Evolutionary conservation across 2,888 invertebrate species (phyloP).

Genomic region (Dasypolia templi): DNA sequence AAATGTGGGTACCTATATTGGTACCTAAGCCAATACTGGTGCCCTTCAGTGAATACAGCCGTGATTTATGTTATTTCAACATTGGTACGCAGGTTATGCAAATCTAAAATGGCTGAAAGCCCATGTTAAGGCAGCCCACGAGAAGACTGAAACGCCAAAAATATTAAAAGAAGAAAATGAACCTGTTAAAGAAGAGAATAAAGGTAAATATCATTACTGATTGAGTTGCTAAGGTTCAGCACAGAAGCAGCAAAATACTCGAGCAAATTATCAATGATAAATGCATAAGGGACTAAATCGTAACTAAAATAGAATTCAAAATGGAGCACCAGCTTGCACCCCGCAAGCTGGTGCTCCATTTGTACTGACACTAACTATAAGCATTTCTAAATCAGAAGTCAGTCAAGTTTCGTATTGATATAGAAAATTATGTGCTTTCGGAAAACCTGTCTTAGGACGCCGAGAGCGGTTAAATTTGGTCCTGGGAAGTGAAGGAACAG

Average conservation of each 20-base stretch:
- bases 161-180: slow-evolving; percentile 33
- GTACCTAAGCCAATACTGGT: too few relatives aligned
- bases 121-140: slow-evolving; percentile 84
- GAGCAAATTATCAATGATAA: neutral
- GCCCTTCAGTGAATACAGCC: too few relatives aligned
- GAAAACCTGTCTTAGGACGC: too few relatives aligned
- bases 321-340: neutral
- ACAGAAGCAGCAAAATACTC: neutral
- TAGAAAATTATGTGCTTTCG: too few relatives aligned
- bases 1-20: too few relatives aligned
- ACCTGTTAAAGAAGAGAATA: slow-evolving; percentile 25
- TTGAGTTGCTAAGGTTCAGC: neutral
- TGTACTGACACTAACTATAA: neutral
- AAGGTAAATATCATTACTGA: slow-evolving; percentile 30
- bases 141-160: slow-evolving; percentile 55
- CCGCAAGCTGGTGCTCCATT: neutral
- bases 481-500: too few relatives aligned
- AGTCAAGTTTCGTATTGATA: too few relatives aligned
- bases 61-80: too few relatives aligned
- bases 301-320: neutral
- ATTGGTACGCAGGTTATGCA: slow-evolving; percentile 77
- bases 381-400: neutral
- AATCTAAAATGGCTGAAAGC: slow-evolving; percentile 84
- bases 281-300: neutral
- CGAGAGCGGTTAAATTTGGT: too few relatives aligned